phyloP scores from a whole-genome alignment of 2,113 vertebrate genomes.

The Dasyornis broadbenti region DNA sequence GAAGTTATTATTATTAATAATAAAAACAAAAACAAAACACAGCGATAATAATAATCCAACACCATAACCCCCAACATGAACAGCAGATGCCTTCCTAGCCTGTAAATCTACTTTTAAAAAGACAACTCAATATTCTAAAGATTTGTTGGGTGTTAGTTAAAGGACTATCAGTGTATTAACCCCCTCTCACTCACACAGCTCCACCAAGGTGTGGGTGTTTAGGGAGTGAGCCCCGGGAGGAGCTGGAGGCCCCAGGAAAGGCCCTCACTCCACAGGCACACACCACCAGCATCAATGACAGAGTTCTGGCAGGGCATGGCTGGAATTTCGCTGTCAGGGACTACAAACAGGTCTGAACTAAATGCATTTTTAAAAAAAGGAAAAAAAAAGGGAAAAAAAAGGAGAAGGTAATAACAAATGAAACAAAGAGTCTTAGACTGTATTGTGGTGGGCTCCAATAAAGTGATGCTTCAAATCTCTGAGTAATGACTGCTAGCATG shows the following conservation, averaged over 20 bases:
- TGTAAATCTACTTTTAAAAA: neutral
- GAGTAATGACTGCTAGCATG: conserved; percentile 67
- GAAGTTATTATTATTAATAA: neutral
- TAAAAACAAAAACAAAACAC: neutral
- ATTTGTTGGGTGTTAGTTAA: neutral
- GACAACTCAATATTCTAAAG: neutral
- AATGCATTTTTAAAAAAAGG: neutral
- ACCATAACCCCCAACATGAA: neutral
- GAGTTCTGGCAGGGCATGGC: neutral
- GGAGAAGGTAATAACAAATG: conserved; percentile 55
- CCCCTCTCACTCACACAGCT: neutral
- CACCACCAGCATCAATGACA: neutral
- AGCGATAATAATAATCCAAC: neutral
- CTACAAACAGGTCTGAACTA: conserved; percentile 40
- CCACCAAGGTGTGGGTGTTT: neutral
- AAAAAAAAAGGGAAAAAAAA: neutral
- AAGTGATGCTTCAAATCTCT: conserved; percentile 69
- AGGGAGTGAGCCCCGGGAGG: neutral
- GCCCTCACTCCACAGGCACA: accelerated
- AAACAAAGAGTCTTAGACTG: conserved; percentile 62
- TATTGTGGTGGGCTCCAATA: conserved; percentile 64
- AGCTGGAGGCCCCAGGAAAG: neutral
- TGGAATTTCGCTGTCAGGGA: conserved; percentile 24
- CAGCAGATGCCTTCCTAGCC: neutral
- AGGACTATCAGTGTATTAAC: neutral